Base-by-base conservation (phyloP, 2,113 vertebrate species). In the Caranx ignobilis region DNA sequence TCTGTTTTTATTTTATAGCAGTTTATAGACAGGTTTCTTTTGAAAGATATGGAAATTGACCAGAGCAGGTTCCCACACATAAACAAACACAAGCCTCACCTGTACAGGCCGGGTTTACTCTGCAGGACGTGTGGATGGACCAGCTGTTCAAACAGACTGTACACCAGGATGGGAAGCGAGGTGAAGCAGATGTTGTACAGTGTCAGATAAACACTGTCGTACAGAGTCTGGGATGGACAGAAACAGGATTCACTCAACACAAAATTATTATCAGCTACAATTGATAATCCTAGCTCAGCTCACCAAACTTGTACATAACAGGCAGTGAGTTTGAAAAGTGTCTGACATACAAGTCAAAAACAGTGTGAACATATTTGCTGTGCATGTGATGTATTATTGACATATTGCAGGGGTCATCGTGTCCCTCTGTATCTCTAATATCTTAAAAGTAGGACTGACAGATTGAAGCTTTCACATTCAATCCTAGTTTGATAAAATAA, bases 141-240 rank as follows among this genome's bases (percentile, higher is more conserved):
- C 87, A 98, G 96, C 93, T 99, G 98, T 87, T 99, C 98, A 96
- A 99, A 96, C 72, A 99, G 95, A 94, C 98, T 99, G 92, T 97
- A 99, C 79, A 98, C 96, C 88, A 99, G 97, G 92, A 99, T 96
- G 95, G 98, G 98, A 93, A 99, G 91, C 70, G 98, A 99, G 87
- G 98, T 99, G 95, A 99, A 99, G 96, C 97, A 99, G 95, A 99
- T 99, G 95, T 99, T 99, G 95, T 99, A 99, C 88, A 99, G 96
- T 90, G 98, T 99, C 95, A 99, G 95, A 92, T 99, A 99, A 71
- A 99, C 98, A 84, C 98, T 97, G 95, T 99, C 98, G 91, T 99
- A 99, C 35, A 99, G 95, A 2, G 98, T 99, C 98, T 99, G 95
- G n/a, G 5, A 78, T 78, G 93, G 92, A 93, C 34, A 83, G 26